These are phyloP conservation scores for Aplochiton taeniatus DNA, from an alignment of 2,797 vertebrate species.

Conservation along the genomic window DNA sequence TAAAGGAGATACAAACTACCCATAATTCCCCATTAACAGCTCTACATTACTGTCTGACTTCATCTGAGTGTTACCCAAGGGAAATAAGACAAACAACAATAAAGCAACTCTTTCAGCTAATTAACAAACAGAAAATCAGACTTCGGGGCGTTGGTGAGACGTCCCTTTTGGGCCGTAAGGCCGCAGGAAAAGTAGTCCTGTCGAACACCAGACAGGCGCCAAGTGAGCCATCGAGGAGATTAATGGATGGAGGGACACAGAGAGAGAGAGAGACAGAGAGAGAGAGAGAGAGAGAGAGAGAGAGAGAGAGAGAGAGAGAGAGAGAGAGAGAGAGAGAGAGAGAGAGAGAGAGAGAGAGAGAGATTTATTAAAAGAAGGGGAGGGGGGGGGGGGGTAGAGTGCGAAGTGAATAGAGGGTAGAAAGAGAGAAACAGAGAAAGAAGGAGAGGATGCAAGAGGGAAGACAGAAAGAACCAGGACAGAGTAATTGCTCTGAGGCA, in stretches of 20 bases:
- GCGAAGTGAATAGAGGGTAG: neutral
- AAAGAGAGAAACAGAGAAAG: slow-evolving; percentile 7
- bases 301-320: slow-evolving; percentile 12
- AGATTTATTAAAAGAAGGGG: slow-evolving; percentile 1
- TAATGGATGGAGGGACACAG: slow-evolving; percentile 50
- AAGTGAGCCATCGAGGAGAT: slow-evolving; percentile 75
- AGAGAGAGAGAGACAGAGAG: neutral
- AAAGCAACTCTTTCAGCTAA: slow-evolving; percentile 67
- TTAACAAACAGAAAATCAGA: slow-evolving; percentile 68
- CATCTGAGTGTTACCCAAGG: slow-evolving; percentile 56
- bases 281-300: neutral
- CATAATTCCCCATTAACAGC: slow-evolving; percentile 62
- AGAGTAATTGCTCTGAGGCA: slow-evolving; percentile 49
- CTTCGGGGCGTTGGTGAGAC: slow-evolving; percentile 33
- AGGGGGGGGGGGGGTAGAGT: no score
- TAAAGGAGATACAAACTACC: slow-evolving; percentile 55
- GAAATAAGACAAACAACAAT: slow-evolving; percentile 62
- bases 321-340: slow-evolving; percentile 8
- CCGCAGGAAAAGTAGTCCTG: slow-evolving; percentile 35
- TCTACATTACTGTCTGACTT: slow-evolving; percentile 45
- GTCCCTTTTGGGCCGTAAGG: slow-evolving; percentile 36
- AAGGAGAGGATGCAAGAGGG: slow-evolving; percentile 16
- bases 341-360: slow-evolving; percentile 51
- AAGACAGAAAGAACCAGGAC: slow-evolving; percentile 16
- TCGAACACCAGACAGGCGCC: slow-evolving; percentile 60